Conservation (phyloP, 1,140 invertebrate genomes). For the Lepidurus packardi region DNA sequence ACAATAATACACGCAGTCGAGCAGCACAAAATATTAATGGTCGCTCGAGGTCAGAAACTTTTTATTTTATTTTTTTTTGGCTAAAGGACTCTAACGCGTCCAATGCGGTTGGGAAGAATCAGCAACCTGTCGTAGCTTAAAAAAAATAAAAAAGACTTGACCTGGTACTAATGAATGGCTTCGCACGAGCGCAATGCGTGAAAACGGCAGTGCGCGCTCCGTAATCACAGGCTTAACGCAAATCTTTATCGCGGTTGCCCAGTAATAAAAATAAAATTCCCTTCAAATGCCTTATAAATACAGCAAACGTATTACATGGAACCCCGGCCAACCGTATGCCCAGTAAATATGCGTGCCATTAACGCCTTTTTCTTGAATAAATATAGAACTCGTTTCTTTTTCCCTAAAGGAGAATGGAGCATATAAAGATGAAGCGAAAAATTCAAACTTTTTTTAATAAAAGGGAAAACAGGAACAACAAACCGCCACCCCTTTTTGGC, state of each 20-base stretch:
- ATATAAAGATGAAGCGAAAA: no score
- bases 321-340: neutral
- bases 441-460: neutral
- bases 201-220: constrained; percentile 17
- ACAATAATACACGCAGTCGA: no score
- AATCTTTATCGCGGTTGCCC: neutral
- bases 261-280: constrained; percentile 11
- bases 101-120: neutral
- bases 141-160: neutral
- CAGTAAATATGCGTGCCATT: constrained; percentile 11
- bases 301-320: neutral
- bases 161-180: constrained; percentile 2
- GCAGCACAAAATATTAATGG: no score
- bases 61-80: neutral
- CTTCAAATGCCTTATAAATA: neutral
- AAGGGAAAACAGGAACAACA: neutral
- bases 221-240: constrained; percentile 7
- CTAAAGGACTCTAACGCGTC: neutral
- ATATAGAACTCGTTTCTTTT: constrained; percentile 5
- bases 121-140: neutral
- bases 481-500: neutral
- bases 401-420: neutral
- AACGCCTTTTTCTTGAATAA: constrained; percentile 19
- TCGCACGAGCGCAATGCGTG: constrained; percentile 16
- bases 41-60: neutral